Conservation (phyloP, 2,113 vertebrate species). For the Clarias magur region DNA sequence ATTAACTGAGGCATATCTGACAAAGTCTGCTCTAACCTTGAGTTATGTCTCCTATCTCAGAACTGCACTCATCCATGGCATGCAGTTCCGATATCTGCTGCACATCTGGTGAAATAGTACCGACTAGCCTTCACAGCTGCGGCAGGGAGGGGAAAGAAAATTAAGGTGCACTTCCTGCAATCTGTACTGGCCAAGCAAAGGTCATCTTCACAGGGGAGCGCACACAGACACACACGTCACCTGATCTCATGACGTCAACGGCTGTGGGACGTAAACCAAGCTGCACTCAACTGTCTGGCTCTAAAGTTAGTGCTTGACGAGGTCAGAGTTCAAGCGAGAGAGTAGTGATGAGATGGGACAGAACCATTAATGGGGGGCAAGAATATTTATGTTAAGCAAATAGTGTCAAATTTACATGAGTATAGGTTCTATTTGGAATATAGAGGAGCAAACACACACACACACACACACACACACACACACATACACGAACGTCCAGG, state of each 20-base stretch:
- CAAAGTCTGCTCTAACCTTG: conserved; percentile 51
- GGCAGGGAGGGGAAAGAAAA: conserved; percentile 38
- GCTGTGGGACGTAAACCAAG: conserved; percentile 40
- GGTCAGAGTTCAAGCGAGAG: conserved; percentile 13
- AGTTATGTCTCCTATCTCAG: conserved; percentile 54
- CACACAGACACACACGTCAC: conserved; percentile 43
- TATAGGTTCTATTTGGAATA: background rate
- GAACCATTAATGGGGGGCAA: background rate
- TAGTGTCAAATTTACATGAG: background rate
- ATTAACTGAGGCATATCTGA: conserved; percentile 52
- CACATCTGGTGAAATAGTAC: conserved; percentile 57
- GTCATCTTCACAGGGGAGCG: conserved; percentile 51
- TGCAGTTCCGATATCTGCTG: conserved; percentile 51
- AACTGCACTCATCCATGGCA: conserved; percentile 54
- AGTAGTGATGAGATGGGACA: background rate
- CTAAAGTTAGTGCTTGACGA: conserved; percentile 37
- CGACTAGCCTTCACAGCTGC: conserved; percentile 40
- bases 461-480: conserved; percentile 24
- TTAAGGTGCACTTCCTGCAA: conserved; percentile 55
- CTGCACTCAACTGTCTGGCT: conserved; percentile 18
- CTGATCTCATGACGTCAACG: conserved; percentile 45
- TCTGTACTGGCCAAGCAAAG: conserved; percentile 45
- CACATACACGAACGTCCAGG: conserved; percentile 7
- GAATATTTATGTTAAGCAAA: background rate
- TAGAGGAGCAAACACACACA: background rate